Conservation (phyloP, 2,113 vertebrate genomes). For the Lagopus leucura region DNA sequence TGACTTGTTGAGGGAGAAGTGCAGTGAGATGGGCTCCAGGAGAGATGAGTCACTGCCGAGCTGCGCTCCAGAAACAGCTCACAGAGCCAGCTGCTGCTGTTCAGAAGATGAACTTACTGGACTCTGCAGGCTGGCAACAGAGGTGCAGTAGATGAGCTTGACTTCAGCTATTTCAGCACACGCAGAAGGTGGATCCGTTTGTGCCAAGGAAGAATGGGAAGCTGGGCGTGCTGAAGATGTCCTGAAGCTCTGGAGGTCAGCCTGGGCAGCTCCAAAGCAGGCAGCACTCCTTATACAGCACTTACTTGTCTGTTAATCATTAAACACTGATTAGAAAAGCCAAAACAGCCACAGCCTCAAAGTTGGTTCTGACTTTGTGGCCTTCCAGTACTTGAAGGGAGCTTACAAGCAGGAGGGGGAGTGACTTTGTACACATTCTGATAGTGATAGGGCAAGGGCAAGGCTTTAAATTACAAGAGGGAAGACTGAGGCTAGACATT, state of each 20-base stretch:
- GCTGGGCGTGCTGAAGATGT: neutral
- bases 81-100: conserved; percentile 58
- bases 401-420: too few relatives aligned
- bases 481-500: too few relatives aligned
- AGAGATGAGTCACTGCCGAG: conserved; percentile 69
- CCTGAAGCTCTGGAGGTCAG: neutral
- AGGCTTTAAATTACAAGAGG: too few relatives aligned
- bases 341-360: neutral
- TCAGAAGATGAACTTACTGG: neutral
- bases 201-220: neutral
- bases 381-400: too few relatives aligned
- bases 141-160: neutral
- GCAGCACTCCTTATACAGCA: neutral
- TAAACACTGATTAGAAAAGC: neutral
- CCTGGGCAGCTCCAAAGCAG: neutral
- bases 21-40: conserved; percentile 26
- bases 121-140: rapidly evolving
- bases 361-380: neutral
- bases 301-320: neutral
- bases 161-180: neutral
- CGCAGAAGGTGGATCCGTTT: neutral
- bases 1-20: conserved; percentile 38
- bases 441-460: too few relatives aligned
- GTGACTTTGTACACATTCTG: too few relatives aligned
- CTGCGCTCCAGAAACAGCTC: conserved; percentile 73